A percentile compares a stretch with the other conserved stretches of the same genome.
phyloP scores from a whole-genome alignment of 2,888 invertebrate genomes.

The Drosophila seclusa region DNA sequence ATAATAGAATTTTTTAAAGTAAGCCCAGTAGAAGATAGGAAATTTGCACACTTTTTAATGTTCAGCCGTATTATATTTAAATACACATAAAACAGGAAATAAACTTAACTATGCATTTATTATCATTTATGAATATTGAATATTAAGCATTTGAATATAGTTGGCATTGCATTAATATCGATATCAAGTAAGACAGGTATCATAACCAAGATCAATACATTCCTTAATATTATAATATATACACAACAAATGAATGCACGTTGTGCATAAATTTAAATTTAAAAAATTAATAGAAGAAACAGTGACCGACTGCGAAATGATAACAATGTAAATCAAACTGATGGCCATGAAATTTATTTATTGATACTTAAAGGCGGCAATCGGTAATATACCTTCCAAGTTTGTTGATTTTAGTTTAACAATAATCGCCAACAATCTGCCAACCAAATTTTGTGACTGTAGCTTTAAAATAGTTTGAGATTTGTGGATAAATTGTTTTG shows the following conservation, averaged over 20 bases:
- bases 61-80: background rate
- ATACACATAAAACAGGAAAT: background rate
- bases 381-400: background rate
- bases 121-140: background rate
- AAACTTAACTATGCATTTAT: background rate
- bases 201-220: background rate
- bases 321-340: too few relatives aligned
- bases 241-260: background rate
- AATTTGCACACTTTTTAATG: background rate
- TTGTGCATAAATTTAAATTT: conserved; percentile 1
- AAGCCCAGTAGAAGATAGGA: too few relatives aligned
- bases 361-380: background rate
- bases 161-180: background rate
- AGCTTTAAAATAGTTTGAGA: background rate
- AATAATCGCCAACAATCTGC: background rate
- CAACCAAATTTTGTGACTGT: background rate
- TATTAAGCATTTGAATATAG: background rate
- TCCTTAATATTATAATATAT: conserved; percentile 4
- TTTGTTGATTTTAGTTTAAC: background rate
- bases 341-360: background rate
- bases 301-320: too few relatives aligned
- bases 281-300: too few relatives aligned
- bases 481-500: background rate
- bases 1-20: background rate
- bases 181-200: background rate